Conservation (phyloP, 2,797 vertebrate species). For the Phoebastria nigripes region DNA sequence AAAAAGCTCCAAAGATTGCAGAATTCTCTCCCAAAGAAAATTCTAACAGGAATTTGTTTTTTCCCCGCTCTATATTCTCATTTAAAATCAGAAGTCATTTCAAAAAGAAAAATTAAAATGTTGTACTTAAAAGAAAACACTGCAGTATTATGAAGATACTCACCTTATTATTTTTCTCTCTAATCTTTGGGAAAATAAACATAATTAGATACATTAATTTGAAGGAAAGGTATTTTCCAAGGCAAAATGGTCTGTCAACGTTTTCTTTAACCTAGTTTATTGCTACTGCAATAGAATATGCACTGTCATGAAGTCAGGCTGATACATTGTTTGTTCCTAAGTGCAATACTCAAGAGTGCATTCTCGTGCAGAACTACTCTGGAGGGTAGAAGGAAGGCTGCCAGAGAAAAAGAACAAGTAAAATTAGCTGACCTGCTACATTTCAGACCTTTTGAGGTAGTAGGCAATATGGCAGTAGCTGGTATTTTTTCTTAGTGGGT, state of each 20-base stretch:
- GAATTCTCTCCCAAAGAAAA: not conserved
- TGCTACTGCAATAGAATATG: not conserved
- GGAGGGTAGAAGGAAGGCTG: not conserved
- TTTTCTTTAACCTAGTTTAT: not conserved
- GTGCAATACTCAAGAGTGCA: not conserved
- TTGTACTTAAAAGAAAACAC: not conserved
- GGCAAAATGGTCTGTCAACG: not conserved
- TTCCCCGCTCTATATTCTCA: not conserved
- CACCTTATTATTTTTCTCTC: not conserved
- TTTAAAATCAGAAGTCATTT: not conserved
- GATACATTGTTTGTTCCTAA: not conserved
- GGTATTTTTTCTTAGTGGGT: not conserved
- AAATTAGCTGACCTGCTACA: not conserved
- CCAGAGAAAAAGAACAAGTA: not conserved
- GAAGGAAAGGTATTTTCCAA: not conserved
- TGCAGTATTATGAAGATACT: not conserved
- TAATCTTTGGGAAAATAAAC: not conserved
- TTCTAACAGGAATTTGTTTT: not conserved
- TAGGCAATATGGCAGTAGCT: not conserved
- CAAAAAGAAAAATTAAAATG: not conserved
- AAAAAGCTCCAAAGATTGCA: not conserved
- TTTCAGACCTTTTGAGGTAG: not conserved
- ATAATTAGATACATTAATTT: not conserved
- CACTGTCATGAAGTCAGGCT: not conserved
- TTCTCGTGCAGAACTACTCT: not conserved